phyloP scores from a whole-genome alignment of 2,797 vertebrate species.

The Oophaga sylvatica region DNA sequence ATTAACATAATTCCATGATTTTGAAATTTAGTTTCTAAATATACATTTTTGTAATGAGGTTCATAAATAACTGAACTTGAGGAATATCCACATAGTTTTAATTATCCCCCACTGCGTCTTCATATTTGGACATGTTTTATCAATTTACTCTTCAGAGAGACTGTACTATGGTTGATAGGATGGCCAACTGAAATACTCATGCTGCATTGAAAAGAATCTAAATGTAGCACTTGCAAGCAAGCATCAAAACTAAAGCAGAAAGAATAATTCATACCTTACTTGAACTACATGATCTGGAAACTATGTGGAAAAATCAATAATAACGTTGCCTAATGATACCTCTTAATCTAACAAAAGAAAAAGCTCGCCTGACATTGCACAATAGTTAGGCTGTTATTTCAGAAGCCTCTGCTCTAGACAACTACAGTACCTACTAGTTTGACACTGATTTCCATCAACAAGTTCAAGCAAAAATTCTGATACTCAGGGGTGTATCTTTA shows the following conservation, averaged over 20 bases:
- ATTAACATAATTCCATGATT: no score
- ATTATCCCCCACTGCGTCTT: background rate
- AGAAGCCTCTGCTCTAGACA: background rate
- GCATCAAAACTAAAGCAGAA: conserved; percentile 11
- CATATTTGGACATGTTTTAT: conserved; percentile 20
- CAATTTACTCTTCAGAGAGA: background rate
- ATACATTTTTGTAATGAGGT: background rate
- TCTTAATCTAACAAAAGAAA: background rate
- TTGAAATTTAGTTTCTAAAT: background rate
- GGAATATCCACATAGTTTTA: background rate
- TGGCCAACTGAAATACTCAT: conserved; percentile 16
- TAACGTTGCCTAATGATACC: background rate
- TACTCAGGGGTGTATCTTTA: background rate
- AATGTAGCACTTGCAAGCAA: background rate
- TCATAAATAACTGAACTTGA: conserved; percentile 1
- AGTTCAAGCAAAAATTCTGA: background rate
- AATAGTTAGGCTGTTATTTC: background rate
- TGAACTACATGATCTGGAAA: conserved; percentile 24
- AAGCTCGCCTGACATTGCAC: background rate
- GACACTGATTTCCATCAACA: background rate
- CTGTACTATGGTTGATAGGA: background rate
- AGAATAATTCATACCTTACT: background rate
- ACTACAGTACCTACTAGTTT: background rate
- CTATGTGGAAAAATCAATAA: conserved; percentile 13
- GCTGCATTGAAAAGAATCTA: background rate